phyloP scores from a whole-genome alignment of 1,140 invertebrate genomes.

The Mycetomoellerius zeteki region DNA sequence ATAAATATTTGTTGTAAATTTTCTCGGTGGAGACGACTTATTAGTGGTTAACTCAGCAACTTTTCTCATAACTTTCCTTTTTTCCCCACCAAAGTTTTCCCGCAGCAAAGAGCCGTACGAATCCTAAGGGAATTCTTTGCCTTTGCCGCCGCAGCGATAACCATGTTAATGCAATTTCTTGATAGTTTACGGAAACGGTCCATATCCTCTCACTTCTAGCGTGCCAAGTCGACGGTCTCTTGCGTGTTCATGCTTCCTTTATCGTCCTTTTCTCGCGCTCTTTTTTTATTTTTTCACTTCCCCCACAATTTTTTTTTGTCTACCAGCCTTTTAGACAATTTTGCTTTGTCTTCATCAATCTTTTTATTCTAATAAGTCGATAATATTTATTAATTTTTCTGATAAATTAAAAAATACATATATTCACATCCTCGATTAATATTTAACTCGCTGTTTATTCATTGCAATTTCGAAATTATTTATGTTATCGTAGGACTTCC shows the following conservation, averaged over 20 bases:
- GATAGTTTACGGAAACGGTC: slow-evolving; percentile 68
- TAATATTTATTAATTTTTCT: neutral
- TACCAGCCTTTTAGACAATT: neutral
- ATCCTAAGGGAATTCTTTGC: slow-evolving; percentile 61
- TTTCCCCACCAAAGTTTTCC: slow-evolving; percentile 32
- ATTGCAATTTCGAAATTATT: neutral
- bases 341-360: neutral
- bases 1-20: slow-evolving; percentile 74
- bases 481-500: neutral
- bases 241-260: slow-evolving; percentile 33
- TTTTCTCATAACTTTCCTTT: slow-evolving; percentile 23
- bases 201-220: slow-evolving; percentile 65
- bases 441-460: neutral
- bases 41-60: slow-evolving; percentile 65
- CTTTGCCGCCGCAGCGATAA: slow-evolving; percentile 67
- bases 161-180: slow-evolving; percentile 71
- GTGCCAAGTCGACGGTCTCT: slow-evolving; percentile 62
- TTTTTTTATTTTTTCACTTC: slow-evolving; percentile 26
- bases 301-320: slow-evolving; percentile 31
- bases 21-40: slow-evolving; percentile 56
- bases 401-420: neutral
- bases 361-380: slow-evolving; percentile 5
- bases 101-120: slow-evolving; percentile 9
- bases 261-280: neutral
- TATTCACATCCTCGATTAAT: neutral